A percentile compares a stretch with the other conserved stretches of the same genome.
Evolutionary conservation across 2,888 invertebrate species (phyloP).

Genomic region (Metopia argyrocephala): DNA sequence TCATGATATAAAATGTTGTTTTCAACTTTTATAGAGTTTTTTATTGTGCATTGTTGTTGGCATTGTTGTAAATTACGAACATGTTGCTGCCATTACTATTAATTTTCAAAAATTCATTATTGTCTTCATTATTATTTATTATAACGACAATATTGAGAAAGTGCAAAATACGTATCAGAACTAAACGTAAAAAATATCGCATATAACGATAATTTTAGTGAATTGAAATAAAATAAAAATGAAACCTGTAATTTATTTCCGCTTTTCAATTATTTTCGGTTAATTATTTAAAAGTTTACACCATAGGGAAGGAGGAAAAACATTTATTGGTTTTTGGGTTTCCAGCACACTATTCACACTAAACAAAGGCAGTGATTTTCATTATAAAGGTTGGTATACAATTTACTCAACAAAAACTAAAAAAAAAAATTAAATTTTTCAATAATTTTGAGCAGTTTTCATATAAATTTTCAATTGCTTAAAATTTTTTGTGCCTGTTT

Average conservation of each 20-base stretch:
- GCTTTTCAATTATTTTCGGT: too few relatives aligned
- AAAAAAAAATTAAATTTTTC: too few relatives aligned
- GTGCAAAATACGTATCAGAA: conserved; percentile 75
- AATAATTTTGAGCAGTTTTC: too few relatives aligned
- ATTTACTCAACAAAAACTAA: too few relatives aligned
- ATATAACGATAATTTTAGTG: conserved; percentile 70
- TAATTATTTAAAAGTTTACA: too few relatives aligned
- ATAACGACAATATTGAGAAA: conserved; percentile 73
- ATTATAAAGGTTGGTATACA: too few relatives aligned
- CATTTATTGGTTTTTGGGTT: too few relatives aligned
- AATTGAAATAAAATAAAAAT: conserved; percentile 28
- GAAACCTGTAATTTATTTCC: conserved; percentile 10
- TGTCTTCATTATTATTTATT: conserved; percentile 66
- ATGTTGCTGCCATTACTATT: conserved; percentile 76
- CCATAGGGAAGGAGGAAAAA: too few relatives aligned
- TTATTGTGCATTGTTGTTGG: conserved; percentile 67
- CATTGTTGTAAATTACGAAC: conserved; percentile 73
- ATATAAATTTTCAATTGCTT: too few relatives aligned
- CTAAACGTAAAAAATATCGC: conserved; percentile 77
- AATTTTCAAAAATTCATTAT: conserved; percentile 68
- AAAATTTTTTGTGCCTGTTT: too few relatives aligned
- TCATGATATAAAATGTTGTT: conserved; percentile 71
- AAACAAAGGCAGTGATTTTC: too few relatives aligned
- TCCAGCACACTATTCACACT: too few relatives aligned
- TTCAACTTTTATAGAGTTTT: conserved; percentile 39